Conservation (phyloP, 1,140 invertebrate species). For the Drosophila bipectinata region DNA sequence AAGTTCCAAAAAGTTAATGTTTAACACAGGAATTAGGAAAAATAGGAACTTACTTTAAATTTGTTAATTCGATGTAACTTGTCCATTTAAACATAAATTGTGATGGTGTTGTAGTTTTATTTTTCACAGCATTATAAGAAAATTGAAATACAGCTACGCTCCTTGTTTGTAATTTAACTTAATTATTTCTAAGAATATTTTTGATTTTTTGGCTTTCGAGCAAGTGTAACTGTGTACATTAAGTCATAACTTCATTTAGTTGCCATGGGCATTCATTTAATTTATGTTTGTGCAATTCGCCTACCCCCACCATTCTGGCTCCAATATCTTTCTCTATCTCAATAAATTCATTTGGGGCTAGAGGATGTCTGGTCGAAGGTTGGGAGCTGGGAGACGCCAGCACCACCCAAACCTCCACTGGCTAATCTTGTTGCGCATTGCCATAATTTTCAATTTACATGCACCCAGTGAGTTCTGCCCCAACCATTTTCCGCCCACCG, state of each 20-base stretch:
- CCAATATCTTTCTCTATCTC: slow-evolving; percentile 28
- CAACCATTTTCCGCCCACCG: slow-evolving; percentile 4
- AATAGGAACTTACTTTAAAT: too few species aligned
- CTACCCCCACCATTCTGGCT: not conserved
- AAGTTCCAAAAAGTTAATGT: too few species aligned
- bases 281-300: slow-evolving; percentile 56
- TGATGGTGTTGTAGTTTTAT: too few species aligned
- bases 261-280: slow-evolving; percentile 66
- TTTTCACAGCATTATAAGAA: too few species aligned
- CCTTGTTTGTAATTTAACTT: not conserved
- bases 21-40: too few species aligned
- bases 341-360: slow-evolving; percentile 60
- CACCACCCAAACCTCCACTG: slow-evolving; percentile 35
- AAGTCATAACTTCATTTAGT: slow-evolving; percentile 75
- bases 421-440: slow-evolving; percentile 82
- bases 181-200: not conserved
- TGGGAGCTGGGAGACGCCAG: not conserved
- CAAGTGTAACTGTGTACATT: slow-evolving; percentile 51
- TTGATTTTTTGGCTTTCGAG: not conserved
- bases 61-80: too few species aligned
- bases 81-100: too few species aligned
- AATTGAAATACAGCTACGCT: not conserved
- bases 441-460: slow-evolving; percentile 83
- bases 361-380: slow-evolving; percentile 16
- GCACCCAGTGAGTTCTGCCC: slow-evolving; percentile 38